Evolutionary conservation across 2,113 vertebrate species (phyloP), one percentile per base, ranked within the genome.

Genomic region (Rostratula benghalensis): DNA sequence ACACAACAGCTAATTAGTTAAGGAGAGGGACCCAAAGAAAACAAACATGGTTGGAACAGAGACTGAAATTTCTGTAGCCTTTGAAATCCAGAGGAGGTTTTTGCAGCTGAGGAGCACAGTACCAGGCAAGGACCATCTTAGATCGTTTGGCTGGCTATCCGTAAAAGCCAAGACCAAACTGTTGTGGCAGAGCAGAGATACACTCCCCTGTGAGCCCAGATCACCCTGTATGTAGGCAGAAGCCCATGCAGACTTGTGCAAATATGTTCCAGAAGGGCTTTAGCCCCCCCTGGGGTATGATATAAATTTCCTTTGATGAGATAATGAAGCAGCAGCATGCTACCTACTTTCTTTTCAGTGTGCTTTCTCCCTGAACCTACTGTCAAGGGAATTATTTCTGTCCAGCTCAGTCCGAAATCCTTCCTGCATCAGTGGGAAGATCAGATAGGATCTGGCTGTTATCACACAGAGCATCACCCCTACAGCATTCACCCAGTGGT

Each of bases 81-180:
- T 76, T 87, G 83, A 92, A 90, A 92, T 54, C 33, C 39, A 11
- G 61, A 81, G 64, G 54, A 91, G 65, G 33, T 13, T 92, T 92
- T 65, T 82, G 80, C 83, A 91, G 86, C 63, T 71, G 57, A 46
- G 53, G 61, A 89, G 4, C 5, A 4, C 1, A 3, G 11, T 41
- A 33, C 22, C 31, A 30, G 48, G 57, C 0, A 0, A 93, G 79
- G 59, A 35, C 25, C n/a, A 13, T 48, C 25, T 50, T 21, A 33
- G 21, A 30, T 4, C 1, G 0, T 7, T 37, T 1, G 1, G 11
- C 12, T 0, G 0, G 30, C 33, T 39, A 84, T 31, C 27, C 5
- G 4, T 6, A 54, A 67, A 70, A 78, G 25, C 37, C 73, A 48
- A 68, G 77, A 35, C 48, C 89, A 68, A 60, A 37, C 48, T 57